These are phyloP conservation scores for Campopleginae sp. DNA, from an alignment of 2,888 invertebrate genomes.

Conservation along the genomic window DNA sequence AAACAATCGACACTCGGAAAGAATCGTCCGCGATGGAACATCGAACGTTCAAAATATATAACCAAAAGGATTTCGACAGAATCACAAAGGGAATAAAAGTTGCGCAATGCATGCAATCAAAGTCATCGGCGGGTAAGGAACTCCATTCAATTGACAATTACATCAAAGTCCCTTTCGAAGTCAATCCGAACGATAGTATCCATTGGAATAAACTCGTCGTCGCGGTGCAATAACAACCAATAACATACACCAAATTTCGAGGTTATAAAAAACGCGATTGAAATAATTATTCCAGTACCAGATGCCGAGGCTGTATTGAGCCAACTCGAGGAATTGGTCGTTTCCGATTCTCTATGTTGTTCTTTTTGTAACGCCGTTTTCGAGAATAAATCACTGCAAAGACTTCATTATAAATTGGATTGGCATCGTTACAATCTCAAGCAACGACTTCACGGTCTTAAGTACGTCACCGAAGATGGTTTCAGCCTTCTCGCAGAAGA, in stretches of 20 bases:
- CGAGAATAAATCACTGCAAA: constrained; percentile 87
- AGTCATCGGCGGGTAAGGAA: constrained; percentile 85
- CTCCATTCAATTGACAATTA: background rate
- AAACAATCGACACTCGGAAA: constrained; percentile 26
- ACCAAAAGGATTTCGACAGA: constrained; percentile 85
- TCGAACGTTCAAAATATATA: constrained; percentile 85
- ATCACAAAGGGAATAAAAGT: constrained; percentile 86
- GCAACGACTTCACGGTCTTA: constrained; percentile 87
- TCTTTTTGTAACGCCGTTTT: constrained; percentile 86
- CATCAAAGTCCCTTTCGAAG: background rate
- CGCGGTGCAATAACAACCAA: background rate
- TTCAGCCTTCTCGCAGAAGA: constrained; percentile 85
- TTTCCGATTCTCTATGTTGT: constrained; percentile 85
- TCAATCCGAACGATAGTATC: background rate
- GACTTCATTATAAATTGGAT: constrained; percentile 92
- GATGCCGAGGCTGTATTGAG: constrained; percentile 74
- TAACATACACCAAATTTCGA: background rate
- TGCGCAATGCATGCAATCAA: constrained; percentile 87
- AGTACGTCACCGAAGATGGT: constrained; percentile 86
- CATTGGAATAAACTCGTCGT: background rate
- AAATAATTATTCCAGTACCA: constrained; percentile 68
- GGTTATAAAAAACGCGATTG: constrained; percentile 27
- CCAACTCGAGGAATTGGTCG: constrained; percentile 81
- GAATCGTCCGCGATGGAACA: constrained; percentile 74
- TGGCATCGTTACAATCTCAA: constrained; percentile 95